A percentile compares a stretch with the other conserved stretches of the same genome.
phyloP scores from a whole-genome alignment of 2,888 invertebrate species.

The Pterostichus niger region DNA sequence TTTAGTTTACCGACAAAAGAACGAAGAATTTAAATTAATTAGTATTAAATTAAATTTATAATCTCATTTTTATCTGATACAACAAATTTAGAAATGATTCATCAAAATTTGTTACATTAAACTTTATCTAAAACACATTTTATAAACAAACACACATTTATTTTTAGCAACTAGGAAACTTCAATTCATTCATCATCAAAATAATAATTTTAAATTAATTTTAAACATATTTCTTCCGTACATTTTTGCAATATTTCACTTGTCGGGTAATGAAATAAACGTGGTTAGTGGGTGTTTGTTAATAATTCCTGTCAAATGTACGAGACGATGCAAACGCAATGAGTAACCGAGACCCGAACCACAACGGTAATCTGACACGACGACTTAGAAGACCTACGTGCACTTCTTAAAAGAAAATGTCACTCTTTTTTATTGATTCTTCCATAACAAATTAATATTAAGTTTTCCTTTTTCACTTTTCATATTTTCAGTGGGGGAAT shows the following conservation, averaged over 20 bases:
- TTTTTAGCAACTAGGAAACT: conserved; percentile 22
- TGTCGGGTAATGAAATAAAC: neutral
- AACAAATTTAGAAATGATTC: conserved; percentile 12
- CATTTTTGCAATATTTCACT: conserved; percentile 9
- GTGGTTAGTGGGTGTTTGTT: neutral
- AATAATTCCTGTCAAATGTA: conserved; percentile 26
- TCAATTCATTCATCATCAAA: conserved; percentile 1
- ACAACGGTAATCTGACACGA: conserved; percentile 32
- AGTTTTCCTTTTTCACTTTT: conserved; percentile 35
- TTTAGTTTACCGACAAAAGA: neutral
- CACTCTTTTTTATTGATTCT: conserved; percentile 56
- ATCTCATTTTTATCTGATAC: neutral
- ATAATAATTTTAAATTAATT: neutral
- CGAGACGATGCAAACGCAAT: neutral
- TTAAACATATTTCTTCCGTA: no score
- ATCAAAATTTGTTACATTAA: conserved; percentile 16
- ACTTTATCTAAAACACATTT: neutral
- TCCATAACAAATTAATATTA: conserved; percentile 57
- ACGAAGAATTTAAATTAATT: neutral
- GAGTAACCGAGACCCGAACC: conserved; percentile 12
- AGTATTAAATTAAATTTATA: neutral
- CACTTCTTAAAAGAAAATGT: conserved; percentile 50
- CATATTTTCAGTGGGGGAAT: conserved; percentile 42
- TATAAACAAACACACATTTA: conserved; percentile 48
- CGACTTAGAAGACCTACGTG: conserved; percentile 51